Conservation (phyloP, 2,797 vertebrate species). For the Choloepus didactylus region DNA sequence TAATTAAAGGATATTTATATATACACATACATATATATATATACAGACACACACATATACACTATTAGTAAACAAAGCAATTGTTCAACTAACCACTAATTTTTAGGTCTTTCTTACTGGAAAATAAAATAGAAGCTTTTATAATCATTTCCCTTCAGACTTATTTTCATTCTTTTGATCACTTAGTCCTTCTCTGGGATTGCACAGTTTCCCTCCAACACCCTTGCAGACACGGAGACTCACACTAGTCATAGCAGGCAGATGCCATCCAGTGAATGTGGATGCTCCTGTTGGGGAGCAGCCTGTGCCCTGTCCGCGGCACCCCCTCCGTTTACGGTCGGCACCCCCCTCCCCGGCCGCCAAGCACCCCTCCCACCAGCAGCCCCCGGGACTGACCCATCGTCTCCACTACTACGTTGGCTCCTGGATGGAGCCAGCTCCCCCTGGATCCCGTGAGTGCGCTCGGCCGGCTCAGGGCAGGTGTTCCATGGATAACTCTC, state of each 20-base stretch:
- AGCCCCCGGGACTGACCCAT: too few relatives aligned
- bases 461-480: too few relatives aligned
- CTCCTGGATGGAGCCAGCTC: neutral
- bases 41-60: too few relatives aligned
- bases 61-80: neutral
- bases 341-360: too few relatives aligned
- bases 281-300: neutral
- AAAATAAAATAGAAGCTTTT: neutral
- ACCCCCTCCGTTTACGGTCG: neutral
- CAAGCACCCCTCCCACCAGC: accelerated
- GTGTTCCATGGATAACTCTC: neutral
- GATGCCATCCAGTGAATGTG: neutral
- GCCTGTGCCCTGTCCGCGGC: accelerated
- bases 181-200: neutral
- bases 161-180: neutral
- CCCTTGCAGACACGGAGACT: neutral
- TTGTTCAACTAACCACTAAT: neutral
- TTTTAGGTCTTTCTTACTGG: neutral
- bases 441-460: neutral
- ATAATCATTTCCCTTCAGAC: neutral
- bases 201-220: neutral
- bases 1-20: too few relatives aligned
- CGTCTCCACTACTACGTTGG: neutral
- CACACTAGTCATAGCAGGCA: neutral
- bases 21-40: neutral